These are phyloP conservation scores for Leucozona laternaria DNA, from an alignment of 2,888 invertebrate genomes.

Conservation along the genomic window DNA sequence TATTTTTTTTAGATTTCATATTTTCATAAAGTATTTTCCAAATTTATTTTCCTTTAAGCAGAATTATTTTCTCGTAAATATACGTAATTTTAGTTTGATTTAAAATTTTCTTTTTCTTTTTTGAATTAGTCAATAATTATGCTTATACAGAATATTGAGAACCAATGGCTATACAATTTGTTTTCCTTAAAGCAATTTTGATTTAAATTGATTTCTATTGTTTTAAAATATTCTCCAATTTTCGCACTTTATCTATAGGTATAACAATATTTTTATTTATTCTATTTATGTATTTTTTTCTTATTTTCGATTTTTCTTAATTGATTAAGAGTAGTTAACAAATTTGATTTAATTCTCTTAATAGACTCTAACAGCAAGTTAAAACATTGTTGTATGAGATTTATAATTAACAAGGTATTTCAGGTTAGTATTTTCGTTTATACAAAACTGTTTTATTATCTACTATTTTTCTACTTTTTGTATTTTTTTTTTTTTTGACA, in stretches of 20 bases:
- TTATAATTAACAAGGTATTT: slow-evolving; percentile 35
- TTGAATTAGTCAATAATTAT: slow-evolving; percentile 41
- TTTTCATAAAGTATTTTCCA: background rate
- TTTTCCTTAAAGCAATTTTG: slow-evolving; percentile 43
- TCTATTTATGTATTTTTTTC: slow-evolving; percentile 18
- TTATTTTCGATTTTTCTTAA: slow-evolving; percentile 16
- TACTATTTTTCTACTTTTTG: slow-evolving; percentile 32
- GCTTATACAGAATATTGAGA: slow-evolving; percentile 21
- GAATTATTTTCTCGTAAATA: background rate
- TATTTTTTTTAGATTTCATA: background rate
- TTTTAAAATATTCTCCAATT: slow-evolving; percentile 35
- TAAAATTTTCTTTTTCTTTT: slow-evolving; percentile 1
- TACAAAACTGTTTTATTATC: slow-evolving; percentile 49
- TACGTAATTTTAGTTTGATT: background rate
- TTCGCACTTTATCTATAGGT: slow-evolving; percentile 27
- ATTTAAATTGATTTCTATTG: slow-evolving; percentile 21
- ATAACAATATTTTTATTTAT: background rate
- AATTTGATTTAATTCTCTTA: slow-evolving; percentile 53
- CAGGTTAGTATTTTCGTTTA: slow-evolving; percentile 37
- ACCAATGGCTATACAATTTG: slow-evolving; percentile 62
- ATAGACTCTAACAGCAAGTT: slow-evolving; percentile 71
- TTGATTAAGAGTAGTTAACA: slow-evolving; percentile 33
- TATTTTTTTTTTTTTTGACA: slow-evolving; percentile 5
- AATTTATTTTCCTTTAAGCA: slow-evolving; percentile 24
- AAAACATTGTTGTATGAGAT: slow-evolving; percentile 49